Evolutionary conservation across 2,888 invertebrate species (phyloP).

Genomic region (Noctua fimbriata): DNA sequence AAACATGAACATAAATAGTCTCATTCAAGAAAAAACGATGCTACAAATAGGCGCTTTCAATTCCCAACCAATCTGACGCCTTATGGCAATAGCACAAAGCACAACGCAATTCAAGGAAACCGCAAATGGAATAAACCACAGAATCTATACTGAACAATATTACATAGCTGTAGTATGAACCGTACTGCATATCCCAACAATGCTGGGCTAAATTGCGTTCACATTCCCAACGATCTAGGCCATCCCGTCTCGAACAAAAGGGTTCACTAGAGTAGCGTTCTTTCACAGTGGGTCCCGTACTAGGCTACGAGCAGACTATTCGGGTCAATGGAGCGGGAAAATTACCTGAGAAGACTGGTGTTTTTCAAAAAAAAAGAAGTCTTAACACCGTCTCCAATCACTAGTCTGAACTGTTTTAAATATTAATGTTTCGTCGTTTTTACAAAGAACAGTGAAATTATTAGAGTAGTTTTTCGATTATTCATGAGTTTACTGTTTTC

Average conservation of each 20-base stretch:
- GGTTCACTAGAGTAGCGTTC: conserved; percentile 81
- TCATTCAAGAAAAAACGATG: neutral
- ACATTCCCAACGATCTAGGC: conserved; percentile 86
- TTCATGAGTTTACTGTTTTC: conserved; percentile 11
- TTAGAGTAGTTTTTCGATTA: conserved; percentile 32
- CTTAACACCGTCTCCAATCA: conserved; percentile 42
- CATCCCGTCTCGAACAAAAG: conserved; percentile 82
- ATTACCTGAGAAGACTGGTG: conserved; percentile 76
- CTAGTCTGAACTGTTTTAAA: conserved; percentile 23
- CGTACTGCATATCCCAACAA: conserved; percentile 83
- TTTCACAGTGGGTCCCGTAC: conserved; percentile 80
- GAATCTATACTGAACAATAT: conserved; percentile 68
- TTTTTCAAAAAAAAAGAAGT: conserved; percentile 43
- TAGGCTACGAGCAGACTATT: conserved; percentile 82
- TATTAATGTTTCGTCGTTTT: conserved; percentile 1
- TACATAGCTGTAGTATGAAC: conserved; percentile 65
- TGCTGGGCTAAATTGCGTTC: conserved; percentile 86
- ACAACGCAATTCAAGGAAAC: conserved; percentile 53
- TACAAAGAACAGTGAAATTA: conserved; percentile 21
- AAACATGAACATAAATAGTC: neutral
- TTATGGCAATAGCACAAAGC: conserved; percentile 53
- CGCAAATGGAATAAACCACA: conserved; percentile 65
- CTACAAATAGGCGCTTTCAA: conserved; percentile 17
- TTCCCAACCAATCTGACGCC: conserved; percentile 51
- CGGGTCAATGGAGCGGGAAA: conserved; percentile 84